A percentile compares a stretch with the other conserved stretches of the same genome.
Evolutionary conservation across 2,888 invertebrate species (phyloP).

Genomic region (Tinea pellionella): DNA sequence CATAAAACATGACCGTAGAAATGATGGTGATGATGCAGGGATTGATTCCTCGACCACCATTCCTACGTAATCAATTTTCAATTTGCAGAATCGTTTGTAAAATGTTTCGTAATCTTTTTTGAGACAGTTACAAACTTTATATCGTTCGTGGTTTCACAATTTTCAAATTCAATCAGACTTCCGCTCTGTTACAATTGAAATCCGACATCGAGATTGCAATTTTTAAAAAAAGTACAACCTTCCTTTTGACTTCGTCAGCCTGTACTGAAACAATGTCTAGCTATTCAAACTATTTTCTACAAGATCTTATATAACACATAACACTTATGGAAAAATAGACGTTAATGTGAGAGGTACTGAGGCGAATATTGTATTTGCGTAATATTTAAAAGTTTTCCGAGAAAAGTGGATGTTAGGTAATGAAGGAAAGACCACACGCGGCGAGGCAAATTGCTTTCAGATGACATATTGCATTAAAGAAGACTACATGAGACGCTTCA

Average conservation of each 20-base stretch:
- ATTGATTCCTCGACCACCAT: too few species aligned
- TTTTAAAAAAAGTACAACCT: conserved; percentile 3
- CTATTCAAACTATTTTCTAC: conserved; percentile 2
- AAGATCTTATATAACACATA: background rate
- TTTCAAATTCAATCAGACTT: background rate
- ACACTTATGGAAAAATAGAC: background rate
- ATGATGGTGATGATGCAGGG: too few species aligned
- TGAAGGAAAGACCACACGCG: conserved; percentile 56
- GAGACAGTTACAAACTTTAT: background rate
- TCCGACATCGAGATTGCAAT: background rate
- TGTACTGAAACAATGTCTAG: background rate
- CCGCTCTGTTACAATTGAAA: background rate
- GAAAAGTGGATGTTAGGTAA: conserved; percentile 32
- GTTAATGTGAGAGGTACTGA: background rate
- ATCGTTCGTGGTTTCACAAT: background rate
- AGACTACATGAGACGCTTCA: background rate
- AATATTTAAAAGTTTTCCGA: conserved; percentile 14
- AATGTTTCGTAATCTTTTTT: too few species aligned
- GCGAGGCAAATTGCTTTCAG: conserved; percentile 62
- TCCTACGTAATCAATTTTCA: too few species aligned
- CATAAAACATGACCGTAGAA: too few species aligned
- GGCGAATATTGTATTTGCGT: background rate
- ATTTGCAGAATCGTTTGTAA: too few species aligned
- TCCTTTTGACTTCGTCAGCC: background rate
- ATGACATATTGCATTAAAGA: conserved; percentile 55